A percentile compares a stretch with the other conserved stretches of the same genome.
Evolutionary conservation across 2,113 vertebrate species (phyloP).

Genomic region (Buteo buteo): DNA sequence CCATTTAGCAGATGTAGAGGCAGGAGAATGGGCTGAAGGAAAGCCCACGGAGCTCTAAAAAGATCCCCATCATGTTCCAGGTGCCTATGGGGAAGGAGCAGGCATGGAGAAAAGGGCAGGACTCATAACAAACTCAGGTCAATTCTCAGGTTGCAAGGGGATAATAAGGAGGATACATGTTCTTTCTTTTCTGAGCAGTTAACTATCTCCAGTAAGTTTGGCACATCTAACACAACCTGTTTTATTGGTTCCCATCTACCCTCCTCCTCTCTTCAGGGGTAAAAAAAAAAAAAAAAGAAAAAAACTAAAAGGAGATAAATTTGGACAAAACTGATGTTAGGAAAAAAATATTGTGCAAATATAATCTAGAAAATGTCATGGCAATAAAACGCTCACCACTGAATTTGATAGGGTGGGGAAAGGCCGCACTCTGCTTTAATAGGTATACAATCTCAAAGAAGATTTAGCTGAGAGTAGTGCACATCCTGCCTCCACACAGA

Average conservation of each 20-base stretch:
- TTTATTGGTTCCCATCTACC: neutral
- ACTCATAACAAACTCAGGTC: neutral
- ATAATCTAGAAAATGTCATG: neutral
- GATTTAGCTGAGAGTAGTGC: neutral
- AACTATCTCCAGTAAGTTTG: neutral
- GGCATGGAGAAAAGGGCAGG: neutral
- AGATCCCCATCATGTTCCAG: neutral
- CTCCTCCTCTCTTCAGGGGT: neutral
- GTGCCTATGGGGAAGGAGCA: neutral
- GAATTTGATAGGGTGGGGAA: neutral
- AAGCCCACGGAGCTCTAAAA: neutral
- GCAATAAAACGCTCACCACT: neutral
- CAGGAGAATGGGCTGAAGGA: neutral
- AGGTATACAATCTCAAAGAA: neutral
- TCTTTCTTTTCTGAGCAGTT: neutral
- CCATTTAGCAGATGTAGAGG: neutral
- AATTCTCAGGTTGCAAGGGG: neutral
- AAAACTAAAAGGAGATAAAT: neutral
- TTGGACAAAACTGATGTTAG: neutral
- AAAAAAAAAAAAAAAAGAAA: neutral
- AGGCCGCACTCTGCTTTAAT: neutral
- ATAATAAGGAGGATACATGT: neutral
- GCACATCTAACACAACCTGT: neutral
- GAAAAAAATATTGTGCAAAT: neutral
- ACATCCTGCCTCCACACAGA: neutral